Percentiles rank a stretch among this genome's conserved stretches.
These are phyloP conservation scores for Leptinotarsa juncta DNA, from an alignment of 2,888 invertebrate genomes.

Conservation along the genomic window DNA sequence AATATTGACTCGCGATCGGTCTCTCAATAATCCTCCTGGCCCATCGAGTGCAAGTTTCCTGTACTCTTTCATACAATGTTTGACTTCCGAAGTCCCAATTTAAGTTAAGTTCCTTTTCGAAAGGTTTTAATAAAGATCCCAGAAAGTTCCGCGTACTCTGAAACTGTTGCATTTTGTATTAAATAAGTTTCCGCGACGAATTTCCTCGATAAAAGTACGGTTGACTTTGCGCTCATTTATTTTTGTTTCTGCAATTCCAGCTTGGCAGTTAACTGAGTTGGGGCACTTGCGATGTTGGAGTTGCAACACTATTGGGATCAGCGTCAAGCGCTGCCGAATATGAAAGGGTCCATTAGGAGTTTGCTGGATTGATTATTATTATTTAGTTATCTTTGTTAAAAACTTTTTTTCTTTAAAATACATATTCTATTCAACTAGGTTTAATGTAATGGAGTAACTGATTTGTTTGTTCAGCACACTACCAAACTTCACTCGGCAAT, in stretches of 20 bases:
- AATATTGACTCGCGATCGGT: slow-evolving; percentile 8
- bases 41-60: background rate
- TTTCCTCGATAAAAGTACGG: slow-evolving; percentile 39
- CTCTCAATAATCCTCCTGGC: slow-evolving; percentile 3
- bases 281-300: background rate
- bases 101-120: slow-evolving; percentile 41
- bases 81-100: slow-evolving; percentile 41
- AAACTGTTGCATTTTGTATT: slow-evolving; percentile 46
- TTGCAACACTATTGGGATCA: slow-evolving; percentile 4
- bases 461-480: too few relatives aligned
- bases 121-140: slow-evolving; percentile 44
- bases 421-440: too few relatives aligned
- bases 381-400: background rate
- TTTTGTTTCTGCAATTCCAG: slow-evolving; percentile 30
- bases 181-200: slow-evolving; percentile 44
- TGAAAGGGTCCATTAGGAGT: background rate
- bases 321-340: background rate
- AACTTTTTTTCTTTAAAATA: too few relatives aligned
- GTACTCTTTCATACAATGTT: slow-evolving; percentile 27
- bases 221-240: slow-evolving; percentile 40
- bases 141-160: slow-evolving; percentile 34
- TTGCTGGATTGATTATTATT: background rate
- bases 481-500: too few relatives aligned
- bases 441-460: too few relatives aligned
- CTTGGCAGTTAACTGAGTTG: slow-evolving; percentile 5